These are phyloP conservation scores for Calephelis nemesis DNA, from an alignment of 1,140 invertebrate genomes.

Conservation along the genomic window DNA sequence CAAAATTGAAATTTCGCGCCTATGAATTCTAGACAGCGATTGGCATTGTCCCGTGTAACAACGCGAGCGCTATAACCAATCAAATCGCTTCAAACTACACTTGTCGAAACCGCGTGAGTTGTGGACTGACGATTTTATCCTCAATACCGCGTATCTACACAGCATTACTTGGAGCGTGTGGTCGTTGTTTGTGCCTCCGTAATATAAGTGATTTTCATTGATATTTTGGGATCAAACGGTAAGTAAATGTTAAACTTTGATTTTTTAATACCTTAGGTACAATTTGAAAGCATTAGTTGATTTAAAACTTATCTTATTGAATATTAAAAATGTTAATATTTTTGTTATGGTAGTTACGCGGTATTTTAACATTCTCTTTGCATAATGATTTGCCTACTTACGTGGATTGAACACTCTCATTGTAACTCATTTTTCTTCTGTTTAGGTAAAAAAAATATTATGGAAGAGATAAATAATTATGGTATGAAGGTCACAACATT, in stretches of 20 bases:
- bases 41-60: conserved; percentile 27
- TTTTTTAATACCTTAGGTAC: conserved; percentile 31
- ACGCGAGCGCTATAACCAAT: conserved; percentile 29
- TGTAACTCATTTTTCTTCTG: conserved; percentile 28
- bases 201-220: conserved; percentile 30
- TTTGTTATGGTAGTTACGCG: conserved; percentile 31
- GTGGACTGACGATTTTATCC: conserved; percentile 30
- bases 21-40: conserved; percentile 28
- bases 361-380: conserved; percentile 30
- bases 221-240: conserved; percentile 28
- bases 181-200: conserved; percentile 29
- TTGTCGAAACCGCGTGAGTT: conserved; percentile 31
- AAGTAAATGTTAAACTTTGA: conserved; percentile 32
- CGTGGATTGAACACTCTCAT: conserved; percentile 30
- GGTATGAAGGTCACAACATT: conserved; percentile 28
- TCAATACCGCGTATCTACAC: conserved; percentile 33
- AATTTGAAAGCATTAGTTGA: conserved; percentile 30
- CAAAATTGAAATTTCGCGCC: conserved; percentile 31
- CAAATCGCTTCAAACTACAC: conserved; percentile 30
- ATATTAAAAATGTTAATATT: conserved; percentile 31
- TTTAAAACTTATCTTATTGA: conserved; percentile 30
- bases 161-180: conserved; percentile 29
- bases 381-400: conserved; percentile 30
- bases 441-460: conserved; percentile 31
- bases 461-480: conserved; percentile 29